These are phyloP conservation scores for Macrocentrus cingulum DNA, from an alignment of 1,140 invertebrate species.

Conservation along the genomic window DNA sequence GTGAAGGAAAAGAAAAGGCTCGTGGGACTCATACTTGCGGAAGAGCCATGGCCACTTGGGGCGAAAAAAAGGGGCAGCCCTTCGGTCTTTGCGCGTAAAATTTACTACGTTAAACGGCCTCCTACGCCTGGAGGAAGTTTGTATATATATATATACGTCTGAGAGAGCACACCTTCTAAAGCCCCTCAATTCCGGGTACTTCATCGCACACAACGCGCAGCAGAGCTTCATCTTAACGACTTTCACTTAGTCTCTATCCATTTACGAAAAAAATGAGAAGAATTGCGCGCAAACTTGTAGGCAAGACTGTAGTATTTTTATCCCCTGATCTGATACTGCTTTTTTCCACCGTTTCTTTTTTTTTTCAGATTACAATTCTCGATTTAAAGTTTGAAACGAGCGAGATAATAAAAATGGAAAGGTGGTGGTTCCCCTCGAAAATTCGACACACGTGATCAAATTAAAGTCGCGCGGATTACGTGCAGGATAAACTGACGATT, in stretches of 20 bases:
- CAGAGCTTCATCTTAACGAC: conserved; percentile 18
- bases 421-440: neutral
- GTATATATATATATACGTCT: conserved; percentile 11
- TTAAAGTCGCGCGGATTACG: conserved; percentile 21
- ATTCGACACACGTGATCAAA: conserved; percentile 20
- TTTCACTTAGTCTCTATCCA: conserved; percentile 16
- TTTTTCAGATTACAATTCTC: conserved; percentile 11
- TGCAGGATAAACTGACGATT: neutral
- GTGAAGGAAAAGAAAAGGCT: conserved; percentile 35
- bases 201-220: conserved; percentile 7
- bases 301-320: conserved; percentile 10
- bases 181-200: neutral
- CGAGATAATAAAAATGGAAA: neutral
- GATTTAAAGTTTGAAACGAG: neutral
- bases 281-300: conserved; percentile 6
- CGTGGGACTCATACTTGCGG: conserved; percentile 48
- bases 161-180: neutral
- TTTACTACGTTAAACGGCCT: conserved; percentile 49
- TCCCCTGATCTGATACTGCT: conserved; percentile 6
- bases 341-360: no score
- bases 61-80: conserved; percentile 35
- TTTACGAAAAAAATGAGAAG: conserved; percentile 2
- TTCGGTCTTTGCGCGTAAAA: conserved; percentile 44
- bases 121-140: conserved; percentile 31
- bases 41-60: conserved; percentile 48